Evolutionary conservation across 30 jellyfish, hydroid and myxozoan species (phyloP).

Genomic region (Hydra vulgaris): DNA sequence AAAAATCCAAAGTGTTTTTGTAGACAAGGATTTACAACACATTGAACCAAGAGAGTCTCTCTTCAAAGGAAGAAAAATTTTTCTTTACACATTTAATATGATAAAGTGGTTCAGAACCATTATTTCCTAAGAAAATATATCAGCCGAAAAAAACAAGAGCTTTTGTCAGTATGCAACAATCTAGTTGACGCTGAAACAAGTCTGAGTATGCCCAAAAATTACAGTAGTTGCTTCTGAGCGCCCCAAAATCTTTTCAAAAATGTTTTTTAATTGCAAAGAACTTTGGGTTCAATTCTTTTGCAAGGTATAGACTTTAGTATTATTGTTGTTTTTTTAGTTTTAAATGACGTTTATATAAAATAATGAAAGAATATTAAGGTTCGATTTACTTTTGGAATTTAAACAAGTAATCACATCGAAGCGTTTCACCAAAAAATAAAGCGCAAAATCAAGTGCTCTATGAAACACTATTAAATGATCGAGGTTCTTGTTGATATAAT

Average conservation of each 20-base stretch:
- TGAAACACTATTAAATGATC: not conserved
- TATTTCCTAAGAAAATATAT: not conserved
- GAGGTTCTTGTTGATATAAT: not conserved
- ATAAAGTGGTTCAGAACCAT: not conserved
- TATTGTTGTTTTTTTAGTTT: not conserved
- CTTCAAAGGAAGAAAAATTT: not conserved
- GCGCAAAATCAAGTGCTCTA: too few relatives aligned
- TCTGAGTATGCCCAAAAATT: too few relatives aligned
- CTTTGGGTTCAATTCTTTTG: not conserved
- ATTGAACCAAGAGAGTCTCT: not conserved
- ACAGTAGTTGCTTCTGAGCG: not conserved
- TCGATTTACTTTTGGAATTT: not conserved
- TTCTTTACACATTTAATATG: not conserved
- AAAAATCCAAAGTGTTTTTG: not conserved
- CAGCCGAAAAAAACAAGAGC: not conserved
- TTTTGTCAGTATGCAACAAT: too few relatives aligned
- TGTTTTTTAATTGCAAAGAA: not conserved
- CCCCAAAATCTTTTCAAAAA: not conserved
- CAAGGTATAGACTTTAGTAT: too few relatives aligned
- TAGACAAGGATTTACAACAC: not conserved
- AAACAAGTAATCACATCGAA: not conserved
- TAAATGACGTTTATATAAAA: not conserved
- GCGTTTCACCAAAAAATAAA: not conserved
- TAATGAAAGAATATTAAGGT: not conserved
- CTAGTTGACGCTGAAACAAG: too few relatives aligned